Evolutionary conservation across 2,113 vertebrate genomes (phyloP).

Genomic region (Euleptes europaea): DNA sequence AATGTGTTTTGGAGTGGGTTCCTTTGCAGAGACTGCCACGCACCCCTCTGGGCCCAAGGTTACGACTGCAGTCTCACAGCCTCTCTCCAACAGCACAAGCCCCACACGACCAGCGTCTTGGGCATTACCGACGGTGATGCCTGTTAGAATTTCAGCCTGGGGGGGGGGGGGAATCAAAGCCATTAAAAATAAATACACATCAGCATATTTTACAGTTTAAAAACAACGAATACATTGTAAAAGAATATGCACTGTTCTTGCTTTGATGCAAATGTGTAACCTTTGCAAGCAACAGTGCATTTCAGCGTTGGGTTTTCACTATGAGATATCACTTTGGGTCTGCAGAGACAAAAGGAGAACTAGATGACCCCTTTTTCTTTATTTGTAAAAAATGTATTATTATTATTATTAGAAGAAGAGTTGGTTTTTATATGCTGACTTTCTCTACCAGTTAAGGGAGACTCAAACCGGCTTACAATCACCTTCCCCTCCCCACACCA

Average conservation of each 20-base stretch:
- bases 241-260: conserved; percentile 28
- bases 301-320: not conserved
- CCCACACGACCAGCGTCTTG: conserved; percentile 81
- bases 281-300: not conserved
- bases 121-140: conserved; percentile 72
- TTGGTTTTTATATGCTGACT: too few species aligned
- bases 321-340: not conserved
- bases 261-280: not conserved
- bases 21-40: conserved; percentile 80
- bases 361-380: not conserved
- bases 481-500: too few species aligned
- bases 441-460: too few species aligned
- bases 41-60: conserved; percentile 92
- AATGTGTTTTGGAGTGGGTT: conserved; percentile 79
- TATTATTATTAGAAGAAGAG: too few species aligned
- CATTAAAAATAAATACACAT: conserved; percentile 47
- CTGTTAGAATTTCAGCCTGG: conserved; percentile 92
- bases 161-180: conserved; percentile 45
- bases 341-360: not conserved
- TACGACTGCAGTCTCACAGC: conserved; percentile 85
- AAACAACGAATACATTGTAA: conserved; percentile 47
- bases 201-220: conserved; percentile 36
- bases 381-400: not conserved
- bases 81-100: conserved; percentile 78
- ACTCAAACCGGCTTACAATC: too few species aligned